Evolutionary conservation across 2,113 vertebrate species (phyloP), one percentile per base, ranked within the genome.

Genomic region (Anarhynchus alexandrinus): DNA sequence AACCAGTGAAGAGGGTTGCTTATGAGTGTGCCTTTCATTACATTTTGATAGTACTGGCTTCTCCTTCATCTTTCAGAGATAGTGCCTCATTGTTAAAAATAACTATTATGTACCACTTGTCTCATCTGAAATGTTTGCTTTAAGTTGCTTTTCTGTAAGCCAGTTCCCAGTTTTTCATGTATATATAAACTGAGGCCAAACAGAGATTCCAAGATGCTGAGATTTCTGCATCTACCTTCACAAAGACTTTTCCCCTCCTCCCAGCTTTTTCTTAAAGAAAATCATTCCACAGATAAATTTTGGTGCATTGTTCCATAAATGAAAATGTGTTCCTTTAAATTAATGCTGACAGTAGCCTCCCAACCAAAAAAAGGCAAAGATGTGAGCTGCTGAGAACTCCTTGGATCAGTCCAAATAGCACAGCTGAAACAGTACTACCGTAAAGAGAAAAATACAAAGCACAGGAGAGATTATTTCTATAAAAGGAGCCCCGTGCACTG

Each of bases 21-120:
- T 61, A 82, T 52, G 67, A 96, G 81, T 0, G 79, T 96, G 93
- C 94, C 95, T 79, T 96, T 83, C 81, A 67, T 96, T 92, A 82
- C 83, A 65, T 90, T 94, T 86, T 86, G 57, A 38, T 81, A 92
- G 55, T 71, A 57, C 36, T 88, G 64, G 61, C 61, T 90, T 95
- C 79, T 90, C 72, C 82, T 93, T 93, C 3, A 3, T 94, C 66
- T 62, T 85, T 96, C 82, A 88, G 62, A 84, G 72, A 86, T 47
- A 89, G 91, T 96, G 92, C 88, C 94, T 96, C 91, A 34, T 86
- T 93, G n/a, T 64, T 72, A 65, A 51, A 92, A 81, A 21, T 76
- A 90, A 43, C 42, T 83, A 7, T 73, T 58, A 54, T 27, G 54
- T 85, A 82, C 86, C 47, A 80, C 59, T 88, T 69, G 45, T 84